phyloP scores from a whole-genome alignment of 1,140 invertebrate species.

The Drosophila sp. region DNA sequence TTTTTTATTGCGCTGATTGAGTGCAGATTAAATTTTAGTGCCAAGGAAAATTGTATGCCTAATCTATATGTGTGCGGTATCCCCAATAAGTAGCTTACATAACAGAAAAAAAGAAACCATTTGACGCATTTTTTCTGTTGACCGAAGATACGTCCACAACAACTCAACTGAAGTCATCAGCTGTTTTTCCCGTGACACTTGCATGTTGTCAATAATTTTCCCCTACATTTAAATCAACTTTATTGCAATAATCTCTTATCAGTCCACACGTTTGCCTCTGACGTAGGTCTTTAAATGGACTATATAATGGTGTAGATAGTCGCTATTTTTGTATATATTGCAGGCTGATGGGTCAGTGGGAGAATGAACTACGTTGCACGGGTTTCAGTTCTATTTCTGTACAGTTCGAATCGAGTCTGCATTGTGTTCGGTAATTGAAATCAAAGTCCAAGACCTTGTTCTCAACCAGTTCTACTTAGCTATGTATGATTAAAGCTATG shows the following conservation, averaged over 20 bases:
- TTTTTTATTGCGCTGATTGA: constrained; percentile 55
- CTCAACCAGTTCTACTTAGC: neutral
- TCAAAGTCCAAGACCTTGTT: constrained; percentile 27
- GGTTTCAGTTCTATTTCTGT: neutral
- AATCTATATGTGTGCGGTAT: constrained; percentile 37
- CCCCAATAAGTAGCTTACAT: constrained; percentile 43
- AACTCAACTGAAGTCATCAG: constrained; percentile 1
- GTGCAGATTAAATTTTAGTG: constrained; percentile 59
- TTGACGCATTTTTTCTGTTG: constrained; percentile 13
- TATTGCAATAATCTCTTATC: constrained; percentile 15
- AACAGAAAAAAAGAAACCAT: constrained; percentile 14
- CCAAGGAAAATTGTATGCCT: constrained; percentile 47
- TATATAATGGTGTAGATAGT: neutral
- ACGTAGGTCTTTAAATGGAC: too few relatives aligned
- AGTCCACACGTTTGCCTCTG: constrained; percentile 4
- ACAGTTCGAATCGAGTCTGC: constrained; percentile 9
- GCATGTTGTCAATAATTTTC: constrained; percentile 31
- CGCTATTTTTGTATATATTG: neutral
- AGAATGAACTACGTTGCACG: constrained; percentile 18
- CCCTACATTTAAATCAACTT: constrained; percentile 18
- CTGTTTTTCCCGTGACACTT: constrained; percentile 10
- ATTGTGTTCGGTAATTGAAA: constrained; percentile 13
- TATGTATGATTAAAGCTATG: too few relatives aligned
- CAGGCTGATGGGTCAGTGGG: constrained; percentile 18
- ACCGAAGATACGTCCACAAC: neutral